These are phyloP conservation scores for Hippasteria phrygiana DNA, from an alignment of 53 echinoderm and acorn worm genomes.

Conservation along the genomic window DNA sequence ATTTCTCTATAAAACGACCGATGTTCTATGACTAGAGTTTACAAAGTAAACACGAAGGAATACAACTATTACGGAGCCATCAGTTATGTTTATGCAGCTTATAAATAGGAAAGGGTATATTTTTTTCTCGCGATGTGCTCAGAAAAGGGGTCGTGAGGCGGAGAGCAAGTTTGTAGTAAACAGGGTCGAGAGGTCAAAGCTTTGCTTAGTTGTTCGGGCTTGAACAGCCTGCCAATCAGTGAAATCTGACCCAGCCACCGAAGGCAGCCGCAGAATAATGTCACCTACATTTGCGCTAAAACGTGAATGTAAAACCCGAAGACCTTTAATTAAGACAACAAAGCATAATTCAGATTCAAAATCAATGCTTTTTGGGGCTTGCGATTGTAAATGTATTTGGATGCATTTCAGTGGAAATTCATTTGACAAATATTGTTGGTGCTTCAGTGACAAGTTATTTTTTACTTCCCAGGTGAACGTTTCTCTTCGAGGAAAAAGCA, in stretches of 20 bases:
- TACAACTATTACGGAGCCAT: conserved; percentile 41
- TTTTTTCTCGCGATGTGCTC: conserved; percentile 2
- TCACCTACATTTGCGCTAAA: background rate
- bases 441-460: too few relatives aligned
- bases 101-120: background rate
- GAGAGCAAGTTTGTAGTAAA: conserved; percentile 56
- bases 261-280: background rate
- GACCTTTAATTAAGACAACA: too few relatives aligned
- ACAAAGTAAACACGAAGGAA: conserved; percentile 37
- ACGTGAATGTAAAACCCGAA: background rate
- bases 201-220: conserved; percentile 41
- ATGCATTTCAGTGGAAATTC: too few relatives aligned
- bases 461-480: too few relatives aligned
- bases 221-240: conserved; percentile 45
- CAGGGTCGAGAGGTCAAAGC: conserved; percentile 57
- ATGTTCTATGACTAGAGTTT: conserved; percentile 17
- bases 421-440: too few relatives aligned
- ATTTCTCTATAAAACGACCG: background rate
- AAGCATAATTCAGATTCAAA: too few relatives aligned
- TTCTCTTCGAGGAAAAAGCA: too few relatives aligned
- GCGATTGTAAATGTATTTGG: too few relatives aligned
- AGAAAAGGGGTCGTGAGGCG: conserved; percentile 19
- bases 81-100: background rate
- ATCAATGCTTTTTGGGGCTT: too few relatives aligned
- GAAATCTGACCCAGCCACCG: background rate